Evolutionary conservation across 2,797 vertebrate genomes (phyloP).

Genomic region (Hydrocynus forskahlii): DNA sequence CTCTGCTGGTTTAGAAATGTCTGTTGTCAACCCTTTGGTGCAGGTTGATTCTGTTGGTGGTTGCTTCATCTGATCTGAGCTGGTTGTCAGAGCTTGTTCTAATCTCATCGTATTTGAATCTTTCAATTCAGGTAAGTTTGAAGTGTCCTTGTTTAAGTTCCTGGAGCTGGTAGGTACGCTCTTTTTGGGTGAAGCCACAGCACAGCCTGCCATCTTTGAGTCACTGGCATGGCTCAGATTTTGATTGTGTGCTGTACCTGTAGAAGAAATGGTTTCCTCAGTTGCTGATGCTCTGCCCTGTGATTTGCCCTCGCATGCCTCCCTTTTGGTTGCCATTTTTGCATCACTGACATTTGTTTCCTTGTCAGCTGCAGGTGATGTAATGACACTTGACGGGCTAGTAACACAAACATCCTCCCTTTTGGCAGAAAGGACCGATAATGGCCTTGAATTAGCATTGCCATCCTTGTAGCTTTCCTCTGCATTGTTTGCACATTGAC

Average conservation of each 20-base stretch:
- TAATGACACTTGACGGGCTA: conserved; percentile 53
- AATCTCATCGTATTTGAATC: conserved; percentile 56
- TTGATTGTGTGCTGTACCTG: conserved; percentile 54
- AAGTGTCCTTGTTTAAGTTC: conserved; percentile 48
- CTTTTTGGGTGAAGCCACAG: conserved; percentile 37
- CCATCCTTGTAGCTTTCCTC: conserved; percentile 62
- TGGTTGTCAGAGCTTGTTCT: conserved; percentile 22
- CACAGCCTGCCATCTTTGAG: conserved; percentile 42
- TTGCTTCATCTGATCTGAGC: conserved; percentile 17
- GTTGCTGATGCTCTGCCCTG: conserved; percentile 45
- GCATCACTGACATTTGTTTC: conserved; percentile 61
- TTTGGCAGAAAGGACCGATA: conserved; percentile 52
- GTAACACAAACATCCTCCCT: conserved; percentile 59
- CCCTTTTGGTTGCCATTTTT: conserved; percentile 58
- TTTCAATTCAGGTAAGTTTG: conserved; percentile 55
- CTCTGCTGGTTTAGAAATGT: conserved; percentile 19
- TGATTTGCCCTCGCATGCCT: conserved; percentile 44
- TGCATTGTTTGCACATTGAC: conserved; percentile 53
- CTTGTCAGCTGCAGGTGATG: conserved; percentile 56
- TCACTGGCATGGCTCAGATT: conserved; percentile 56
- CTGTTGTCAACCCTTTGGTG: not conserved
- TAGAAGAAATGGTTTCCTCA: conserved; percentile 53
- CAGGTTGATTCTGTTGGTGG: not conserved
- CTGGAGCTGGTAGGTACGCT: conserved; percentile 46
- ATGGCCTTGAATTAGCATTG: conserved; percentile 68